Percentiles rank a stretch among this genome's conserved stretches.
Conservation (phyloP, 2,888 invertebrate genomes). For the Prosopocoilus inquinatus region DNA sequence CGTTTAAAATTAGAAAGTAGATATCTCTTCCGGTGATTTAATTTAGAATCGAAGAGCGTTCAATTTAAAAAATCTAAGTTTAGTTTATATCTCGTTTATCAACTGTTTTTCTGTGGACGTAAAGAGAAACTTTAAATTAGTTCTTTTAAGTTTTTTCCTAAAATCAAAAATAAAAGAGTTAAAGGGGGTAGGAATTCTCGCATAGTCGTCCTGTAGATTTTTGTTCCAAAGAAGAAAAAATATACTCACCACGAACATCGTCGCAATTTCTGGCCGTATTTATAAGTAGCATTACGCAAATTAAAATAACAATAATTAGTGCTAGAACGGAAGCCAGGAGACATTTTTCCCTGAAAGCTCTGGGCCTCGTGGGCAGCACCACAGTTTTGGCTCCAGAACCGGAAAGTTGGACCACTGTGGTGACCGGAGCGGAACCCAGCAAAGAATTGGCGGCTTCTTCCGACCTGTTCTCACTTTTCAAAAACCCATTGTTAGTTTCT, state of each 20-base stretch:
- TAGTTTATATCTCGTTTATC: no score
- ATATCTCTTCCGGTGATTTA: no score
- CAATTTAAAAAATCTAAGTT: no score
- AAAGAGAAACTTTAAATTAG: no score
- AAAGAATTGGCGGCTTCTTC: conserved; percentile 31
- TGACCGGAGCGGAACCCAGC: conserved; percentile 29
- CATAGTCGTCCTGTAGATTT: no score
- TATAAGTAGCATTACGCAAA: conserved; percentile 40
- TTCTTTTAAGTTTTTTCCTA: no score
- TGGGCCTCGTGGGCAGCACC: conserved; percentile 37
- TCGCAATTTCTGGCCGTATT: conserved; percentile 33
- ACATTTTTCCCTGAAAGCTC: conserved; percentile 38
- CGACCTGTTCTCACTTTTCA: conserved; percentile 29
- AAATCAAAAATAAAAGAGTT: no score
- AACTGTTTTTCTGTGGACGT: no score
- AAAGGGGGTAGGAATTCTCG: no score
- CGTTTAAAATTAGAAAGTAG: no score
- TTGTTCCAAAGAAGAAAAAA: not conserved
- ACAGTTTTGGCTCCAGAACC: conserved; percentile 44
- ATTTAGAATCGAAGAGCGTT: no score
- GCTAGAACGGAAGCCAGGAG: conserved; percentile 41
- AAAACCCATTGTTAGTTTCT: conserved; percentile 41
- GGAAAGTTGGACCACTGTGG: conserved; percentile 46
- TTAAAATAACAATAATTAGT: conserved; percentile 39
- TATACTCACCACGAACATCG: conserved; percentile 36